Evolutionary conservation across 2,797 vertebrate species (phyloP), one percentile per base, ranked within the genome.

Genomic region (Chelon auratus): DNA sequence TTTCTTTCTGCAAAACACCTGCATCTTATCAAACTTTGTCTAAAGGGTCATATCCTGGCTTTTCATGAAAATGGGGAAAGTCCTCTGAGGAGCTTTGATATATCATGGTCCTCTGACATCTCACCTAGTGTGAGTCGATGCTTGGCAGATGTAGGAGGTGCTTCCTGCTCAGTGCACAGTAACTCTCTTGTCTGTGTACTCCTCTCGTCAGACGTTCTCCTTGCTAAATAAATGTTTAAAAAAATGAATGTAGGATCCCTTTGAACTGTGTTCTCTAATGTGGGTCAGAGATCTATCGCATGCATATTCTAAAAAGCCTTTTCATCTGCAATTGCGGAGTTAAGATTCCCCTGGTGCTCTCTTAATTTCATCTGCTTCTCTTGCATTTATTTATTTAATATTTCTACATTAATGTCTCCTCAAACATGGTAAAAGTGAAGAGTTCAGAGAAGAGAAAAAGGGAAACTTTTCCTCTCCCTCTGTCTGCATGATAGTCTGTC

Each of bases 311-410:
- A 56, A 75, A 33, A 79, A 88, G 78, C 69, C 89, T 93, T 94
- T 94, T 94, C 88, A 93, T 94, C 91, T 92, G 86, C 88, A 90
- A 86, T 93, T 91, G 91, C 82, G 13, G 84, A 89, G 92, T 94
- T 89, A 89, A 92, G 91, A 93, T 91, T 92, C 90, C 92, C 91
- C 70, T 63, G 90, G 86, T 88, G 79, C 75, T 45, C 87, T 90
- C 82, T 90, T 94, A 94, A 93, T 94, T 93, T 93, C 82, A 85
- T 89, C 89, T 87, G 69, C 87, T 92, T 87, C 80, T 88, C 73
- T 84, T n/a, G 63, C 85, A 86, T 84, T 92, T 92, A 91, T 92
- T 94, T 93, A 90, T 94, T 93, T 92, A 86, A 94, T 92, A 93
- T 91, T 87, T 83, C 77, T 69, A 88, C 85, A 92, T 90, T 92